phyloP scores from a whole-genome alignment of 2,888 invertebrate genomes.

The Thysanoteuthis rhombus region DNA sequence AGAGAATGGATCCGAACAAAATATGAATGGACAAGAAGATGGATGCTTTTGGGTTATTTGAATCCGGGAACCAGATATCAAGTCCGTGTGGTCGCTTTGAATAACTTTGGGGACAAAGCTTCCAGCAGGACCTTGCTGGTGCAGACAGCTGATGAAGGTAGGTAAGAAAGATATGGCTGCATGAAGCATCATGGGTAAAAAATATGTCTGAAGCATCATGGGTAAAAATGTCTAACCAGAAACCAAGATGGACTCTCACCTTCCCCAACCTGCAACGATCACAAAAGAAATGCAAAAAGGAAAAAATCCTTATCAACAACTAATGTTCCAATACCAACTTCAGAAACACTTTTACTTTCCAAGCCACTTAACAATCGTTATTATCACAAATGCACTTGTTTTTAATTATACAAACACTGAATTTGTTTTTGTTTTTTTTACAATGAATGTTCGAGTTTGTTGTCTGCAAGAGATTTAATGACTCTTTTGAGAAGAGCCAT shows the following conservation, averaged over 20 bases:
- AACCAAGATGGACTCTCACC: background rate
- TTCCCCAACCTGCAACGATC: background rate
- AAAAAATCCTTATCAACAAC: background rate
- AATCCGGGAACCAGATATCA: slow-evolving; percentile 50
- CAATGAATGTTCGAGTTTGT: background rate
- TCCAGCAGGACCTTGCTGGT: slow-evolving; percentile 47
- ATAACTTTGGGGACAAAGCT: slow-evolving; percentile 53
- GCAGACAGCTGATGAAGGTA: slow-evolving; percentile 38
- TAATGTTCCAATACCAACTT: slow-evolving; percentile 14
- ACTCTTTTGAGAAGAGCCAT: too few species aligned
- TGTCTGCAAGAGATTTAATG: too few species aligned
- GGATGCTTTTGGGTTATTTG: slow-evolving; percentile 51
- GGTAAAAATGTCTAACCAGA: background rate
- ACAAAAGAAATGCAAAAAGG: background rate
- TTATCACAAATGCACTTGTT: background rate
- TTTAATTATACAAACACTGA: background rate
- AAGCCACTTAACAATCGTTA: background rate
- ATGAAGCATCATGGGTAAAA: background rate
- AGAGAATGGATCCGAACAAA: slow-evolving; percentile 46
- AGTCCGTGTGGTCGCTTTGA: slow-evolving; percentile 52
- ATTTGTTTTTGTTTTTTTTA: background rate
- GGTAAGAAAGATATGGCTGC: slow-evolving; percentile 16
- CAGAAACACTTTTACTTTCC: background rate
- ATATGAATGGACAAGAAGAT: slow-evolving; percentile 48
- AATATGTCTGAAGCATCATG: background rate